Percentiles rank a stretch among this genome's conserved stretches.
phyloP scores from a whole-genome alignment of 2,797 vertebrate genomes.

The Dendrocincla tyrannina region DNA sequence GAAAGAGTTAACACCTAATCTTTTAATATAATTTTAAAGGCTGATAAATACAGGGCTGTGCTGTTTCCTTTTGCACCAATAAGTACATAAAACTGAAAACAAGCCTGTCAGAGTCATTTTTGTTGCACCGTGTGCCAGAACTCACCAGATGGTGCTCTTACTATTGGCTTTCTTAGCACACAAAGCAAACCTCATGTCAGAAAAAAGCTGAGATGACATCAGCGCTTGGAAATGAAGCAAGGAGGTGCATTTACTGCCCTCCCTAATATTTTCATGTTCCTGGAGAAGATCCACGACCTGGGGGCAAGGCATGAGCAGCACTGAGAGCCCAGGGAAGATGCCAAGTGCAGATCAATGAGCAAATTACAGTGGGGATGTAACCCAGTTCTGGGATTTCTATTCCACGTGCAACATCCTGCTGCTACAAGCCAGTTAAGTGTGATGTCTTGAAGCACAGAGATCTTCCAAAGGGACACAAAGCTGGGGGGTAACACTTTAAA shows the following conservation, averaged over 20 bases:
- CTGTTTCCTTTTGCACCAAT: background rate
- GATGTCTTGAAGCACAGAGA: background rate
- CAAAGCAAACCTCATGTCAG: accelerated
- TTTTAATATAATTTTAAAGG: background rate
- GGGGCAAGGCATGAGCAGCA: background rate
- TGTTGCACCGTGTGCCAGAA: background rate
- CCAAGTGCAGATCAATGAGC: background rate
- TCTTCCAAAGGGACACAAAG: background rate
- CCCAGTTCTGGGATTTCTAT: background rate
- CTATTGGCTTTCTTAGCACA: background rate
- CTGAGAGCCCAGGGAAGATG: background rate
- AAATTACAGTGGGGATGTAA: background rate
- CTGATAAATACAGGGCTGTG: background rate
- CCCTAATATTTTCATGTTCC: background rate
- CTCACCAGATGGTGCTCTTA: slow-evolving; percentile 57
- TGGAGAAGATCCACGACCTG: background rate
- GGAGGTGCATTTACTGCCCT: background rate
- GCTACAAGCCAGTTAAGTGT: background rate
- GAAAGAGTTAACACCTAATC: background rate
- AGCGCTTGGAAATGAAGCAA: background rate
- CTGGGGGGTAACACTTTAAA: background rate
- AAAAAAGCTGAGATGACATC: background rate
- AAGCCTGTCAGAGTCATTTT: accelerated
- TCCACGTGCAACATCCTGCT: background rate
- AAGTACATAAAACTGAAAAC: background rate